These are phyloP conservation scores for Psettodes erumei DNA, from an alignment of 2,113 vertebrate genomes.

Conservation along the genomic window DNA sequence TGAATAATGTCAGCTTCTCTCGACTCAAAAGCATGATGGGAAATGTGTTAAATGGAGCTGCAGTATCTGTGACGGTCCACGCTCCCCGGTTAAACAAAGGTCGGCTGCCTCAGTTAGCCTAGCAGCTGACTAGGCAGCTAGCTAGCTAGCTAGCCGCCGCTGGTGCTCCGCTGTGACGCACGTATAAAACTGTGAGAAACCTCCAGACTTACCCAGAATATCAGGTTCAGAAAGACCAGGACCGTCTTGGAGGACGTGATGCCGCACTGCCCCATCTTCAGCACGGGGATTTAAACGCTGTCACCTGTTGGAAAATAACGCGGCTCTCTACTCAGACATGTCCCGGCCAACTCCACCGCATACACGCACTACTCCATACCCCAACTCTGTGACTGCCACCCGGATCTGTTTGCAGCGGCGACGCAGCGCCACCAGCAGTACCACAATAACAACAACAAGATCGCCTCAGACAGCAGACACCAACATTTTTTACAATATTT, in stretches of 20 bases:
- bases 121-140: constrained; percentile 23
- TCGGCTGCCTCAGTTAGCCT: constrained; percentile 12
- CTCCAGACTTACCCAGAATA: constrained; percentile 91
- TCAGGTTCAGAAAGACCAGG: constrained; percentile 94
- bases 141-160: constrained; percentile 16
- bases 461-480: too few relatives aligned
- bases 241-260: constrained; percentile 96
- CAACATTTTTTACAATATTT: too few relatives aligned
- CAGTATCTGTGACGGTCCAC: background rate
- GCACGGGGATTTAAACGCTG: constrained; percentile 57
- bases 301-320: background rate
- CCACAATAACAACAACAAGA: background rate
- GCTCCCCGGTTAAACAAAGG: constrained; percentile 18
- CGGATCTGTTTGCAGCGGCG: background rate
- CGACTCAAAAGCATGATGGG: background rate
- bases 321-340: constrained; percentile 48
- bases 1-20: background rate
- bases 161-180: constrained; percentile 46
- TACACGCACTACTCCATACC: constrained; percentile 28
- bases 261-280: constrained; percentile 88
- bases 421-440: constrained; percentile 36
- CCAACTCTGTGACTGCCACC: background rate
- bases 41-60: background rate
- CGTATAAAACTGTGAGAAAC: constrained; percentile 10
- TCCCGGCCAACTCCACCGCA: constrained; percentile 10